A percentile compares a stretch with the other conserved stretches of the same genome.
Evolutionary conservation across 2,797 vertebrate species (phyloP).

Genomic region (Ataeniobius toweri): DNA sequence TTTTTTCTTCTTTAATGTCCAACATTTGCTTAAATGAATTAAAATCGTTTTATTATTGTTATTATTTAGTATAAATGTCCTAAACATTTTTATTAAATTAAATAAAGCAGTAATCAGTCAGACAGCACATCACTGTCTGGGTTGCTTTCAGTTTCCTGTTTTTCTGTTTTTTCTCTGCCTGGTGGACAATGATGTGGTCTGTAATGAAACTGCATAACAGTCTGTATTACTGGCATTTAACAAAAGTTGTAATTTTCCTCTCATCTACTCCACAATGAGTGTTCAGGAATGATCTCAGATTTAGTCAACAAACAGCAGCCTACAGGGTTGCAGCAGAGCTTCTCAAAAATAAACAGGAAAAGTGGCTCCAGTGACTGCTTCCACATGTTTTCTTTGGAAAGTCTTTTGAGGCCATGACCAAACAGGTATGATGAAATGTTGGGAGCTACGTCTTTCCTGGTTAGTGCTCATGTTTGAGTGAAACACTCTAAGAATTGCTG

Average conservation of each 20-base stretch:
- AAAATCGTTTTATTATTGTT: neutral
- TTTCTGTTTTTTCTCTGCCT: conserved; percentile 3
- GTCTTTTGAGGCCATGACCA: neutral
- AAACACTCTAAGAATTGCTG: neutral
- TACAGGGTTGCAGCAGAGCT: conserved; percentile 14
- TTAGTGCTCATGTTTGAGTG: neutral
- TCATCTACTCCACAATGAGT: neutral
- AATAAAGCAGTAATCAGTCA: conserved; percentile 8
- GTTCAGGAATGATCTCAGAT: neutral
- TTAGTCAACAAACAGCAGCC: conserved; percentile 15
- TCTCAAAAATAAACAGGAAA: conserved; percentile 43
- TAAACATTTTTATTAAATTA: neutral
- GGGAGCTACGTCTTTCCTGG: neutral
- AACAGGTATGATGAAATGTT: conserved; percentile 14
- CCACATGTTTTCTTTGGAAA: conserved; percentile 36
- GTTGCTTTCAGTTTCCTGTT: conserved; percentile 21
- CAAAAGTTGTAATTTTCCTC: conserved; percentile 8
- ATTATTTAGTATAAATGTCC: neutral
- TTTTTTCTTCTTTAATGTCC: neutral
- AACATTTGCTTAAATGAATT: neutral
- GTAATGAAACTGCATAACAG: conserved; percentile 16
- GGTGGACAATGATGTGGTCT: conserved; percentile 43
- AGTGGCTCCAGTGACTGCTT: conserved; percentile 1
- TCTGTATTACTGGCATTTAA: conserved; percentile 11
- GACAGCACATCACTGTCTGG: conserved; percentile 52